Evolutionary conservation across 2,113 vertebrate genomes (phyloP).

Genomic region (Dissostichus mawsoni): DNA sequence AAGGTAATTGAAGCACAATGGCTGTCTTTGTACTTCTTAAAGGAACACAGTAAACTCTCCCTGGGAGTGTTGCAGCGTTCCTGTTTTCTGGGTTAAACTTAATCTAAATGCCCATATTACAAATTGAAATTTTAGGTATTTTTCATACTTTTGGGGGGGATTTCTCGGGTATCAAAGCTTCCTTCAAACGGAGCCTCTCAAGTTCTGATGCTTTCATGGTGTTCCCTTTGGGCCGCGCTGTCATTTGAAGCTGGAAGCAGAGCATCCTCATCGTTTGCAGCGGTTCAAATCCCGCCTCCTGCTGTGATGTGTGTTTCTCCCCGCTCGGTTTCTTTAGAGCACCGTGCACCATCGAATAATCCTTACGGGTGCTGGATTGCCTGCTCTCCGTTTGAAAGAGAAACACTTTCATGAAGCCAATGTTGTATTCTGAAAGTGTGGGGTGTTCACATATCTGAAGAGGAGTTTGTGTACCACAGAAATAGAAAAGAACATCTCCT

Average conservation of each 20-base stretch:
- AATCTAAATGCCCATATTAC: constrained; percentile 15
- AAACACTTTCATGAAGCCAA: neutral
- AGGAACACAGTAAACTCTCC: neutral
- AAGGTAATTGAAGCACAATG: neutral
- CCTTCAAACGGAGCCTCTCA: constrained; percentile 22
- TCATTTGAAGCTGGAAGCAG: constrained; percentile 19
- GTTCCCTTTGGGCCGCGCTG: constrained; percentile 28
- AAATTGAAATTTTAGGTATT: constrained; percentile 29
- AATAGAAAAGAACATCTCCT: neutral
- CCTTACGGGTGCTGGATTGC: neutral
- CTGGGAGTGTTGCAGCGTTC: neutral
- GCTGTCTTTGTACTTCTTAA: neutral
- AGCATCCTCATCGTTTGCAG: neutral
- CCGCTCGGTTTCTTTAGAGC: constrained; percentile 8
- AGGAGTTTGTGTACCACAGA: neutral
- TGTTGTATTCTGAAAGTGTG: neutral
- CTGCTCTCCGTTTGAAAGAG: neutral
- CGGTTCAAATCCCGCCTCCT: constrained; percentile 14
- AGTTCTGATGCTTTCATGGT: constrained; percentile 36
- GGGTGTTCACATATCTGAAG: neutral
- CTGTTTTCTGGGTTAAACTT: neutral
- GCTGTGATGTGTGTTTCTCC: constrained; percentile 44
- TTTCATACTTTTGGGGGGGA: neutral
- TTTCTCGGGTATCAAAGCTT: constrained; percentile 27
- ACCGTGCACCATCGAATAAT: neutral